Percentiles rank a stretch among this genome's conserved stretches.
Evolutionary conservation across 2,888 invertebrate genomes (phyloP).

Genomic region (Phorcus lineatus): DNA sequence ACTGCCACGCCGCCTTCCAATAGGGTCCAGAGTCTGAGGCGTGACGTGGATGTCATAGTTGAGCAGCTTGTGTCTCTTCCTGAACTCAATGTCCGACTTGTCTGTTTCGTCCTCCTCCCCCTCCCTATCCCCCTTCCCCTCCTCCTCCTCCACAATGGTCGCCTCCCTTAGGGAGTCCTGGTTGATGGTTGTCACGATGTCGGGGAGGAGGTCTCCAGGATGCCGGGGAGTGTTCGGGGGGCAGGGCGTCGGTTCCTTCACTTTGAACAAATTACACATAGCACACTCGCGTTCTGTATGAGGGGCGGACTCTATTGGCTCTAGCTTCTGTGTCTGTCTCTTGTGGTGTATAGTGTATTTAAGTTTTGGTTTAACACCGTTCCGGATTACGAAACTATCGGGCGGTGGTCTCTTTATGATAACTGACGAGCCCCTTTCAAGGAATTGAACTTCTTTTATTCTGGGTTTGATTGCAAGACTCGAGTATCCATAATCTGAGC

Average conservation of each 20-base stretch:
- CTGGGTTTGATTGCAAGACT: neutral
- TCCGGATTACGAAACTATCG: neutral
- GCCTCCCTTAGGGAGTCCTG: neutral
- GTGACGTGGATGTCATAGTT: neutral
- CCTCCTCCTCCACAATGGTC: neutral
- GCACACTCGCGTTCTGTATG: neutral
- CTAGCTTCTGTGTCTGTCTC: neutral
- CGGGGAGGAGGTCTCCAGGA: neutral
- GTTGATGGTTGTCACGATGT: neutral
- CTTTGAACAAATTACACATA: slow-evolving; percentile 11
- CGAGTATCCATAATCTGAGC: neutral
- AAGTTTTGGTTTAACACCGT: slow-evolving; percentile 1
- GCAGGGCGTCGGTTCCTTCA: slow-evolving; percentile 7
- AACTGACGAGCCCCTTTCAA: slow-evolving; percentile 1
- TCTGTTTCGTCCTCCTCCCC: neutral
- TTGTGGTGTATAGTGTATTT: neutral
- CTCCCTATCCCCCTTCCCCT: neutral
- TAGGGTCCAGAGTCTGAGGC: neutral
- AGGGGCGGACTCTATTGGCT: neutral
- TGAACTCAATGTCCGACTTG: neutral
- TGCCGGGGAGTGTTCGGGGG: slow-evolving; percentile 20
- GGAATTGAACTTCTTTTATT: neutral
- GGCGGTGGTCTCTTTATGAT: neutral
- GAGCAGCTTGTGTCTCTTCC: neutral
- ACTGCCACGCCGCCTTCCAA: neutral